Evolutionary conservation across 2,113 vertebrate genomes (phyloP), one percentile per base, ranked within the genome.

Genomic region (Scopus umbretta): DNA sequence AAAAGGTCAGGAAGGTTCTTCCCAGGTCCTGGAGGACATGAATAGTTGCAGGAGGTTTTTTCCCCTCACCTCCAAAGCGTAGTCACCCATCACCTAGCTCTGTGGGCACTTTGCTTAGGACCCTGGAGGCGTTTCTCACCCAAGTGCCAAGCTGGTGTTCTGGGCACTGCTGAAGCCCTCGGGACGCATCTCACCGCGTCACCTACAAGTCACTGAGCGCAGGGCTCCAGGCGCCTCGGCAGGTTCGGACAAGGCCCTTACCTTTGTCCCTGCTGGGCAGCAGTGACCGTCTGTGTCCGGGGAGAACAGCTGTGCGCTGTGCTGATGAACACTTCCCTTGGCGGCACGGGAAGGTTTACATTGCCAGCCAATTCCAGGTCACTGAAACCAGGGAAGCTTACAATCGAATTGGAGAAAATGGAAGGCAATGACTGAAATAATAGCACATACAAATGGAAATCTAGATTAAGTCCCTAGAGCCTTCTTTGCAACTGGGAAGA

Each of bases 161-260:
- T 32, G 52, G n/a, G n/a, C 56, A 17, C 36, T 80, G 67, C 43
- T 34, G 58, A 50, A 55, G 45, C 14, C 15, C 43, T 36, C 47
- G 9, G 17, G 63, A 17, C 13, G 16, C 47, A 26, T 45, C 32
- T 4, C 29, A 38, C 25, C 2, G 0, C 1, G 1, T 32, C 52
- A 49, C 40, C 63, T 16, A 13, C 45, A 25, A 7, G 74, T 21
- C n/a, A 65, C 6, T 0, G 6, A 53, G 42, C 62, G 6, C 36
- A n/a, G 75, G 50, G 34, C 25, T 80, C n/a, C 6, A 0, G 4
- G 3, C 2, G 12, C 36, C 17, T 23, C 0, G 2, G 40, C 45
- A 43, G 4, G 1, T n/a, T 36, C 16, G 45, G 58, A 23, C 10
- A 1, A 18, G 34, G 45, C 1, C 0, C 26, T 22, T 12, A 0